Evolutionary conservation across 2,888 invertebrate species (phyloP).

Genomic region (Deilephila elpenor): DNA sequence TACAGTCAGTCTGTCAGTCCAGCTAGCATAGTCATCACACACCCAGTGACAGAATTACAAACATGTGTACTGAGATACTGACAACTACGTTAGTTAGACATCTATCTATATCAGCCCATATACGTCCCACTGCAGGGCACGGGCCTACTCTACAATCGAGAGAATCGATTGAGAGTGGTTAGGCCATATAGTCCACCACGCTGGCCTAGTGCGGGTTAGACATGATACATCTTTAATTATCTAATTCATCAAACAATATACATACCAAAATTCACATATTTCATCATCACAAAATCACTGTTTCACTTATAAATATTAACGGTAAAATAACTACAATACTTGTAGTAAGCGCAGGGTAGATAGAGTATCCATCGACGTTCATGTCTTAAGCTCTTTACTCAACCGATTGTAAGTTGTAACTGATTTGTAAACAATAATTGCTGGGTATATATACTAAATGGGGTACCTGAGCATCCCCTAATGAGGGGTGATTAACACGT

Average conservation of each 20-base stretch:
- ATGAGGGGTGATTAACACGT: conserved; percentile 8
- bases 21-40: conserved; percentile 39
- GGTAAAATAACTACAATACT: too few relatives aligned
- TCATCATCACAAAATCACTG: not conserved
- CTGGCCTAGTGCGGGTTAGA: too few relatives aligned
- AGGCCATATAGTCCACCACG: too few relatives aligned
- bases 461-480: conserved; percentile 5
- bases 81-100: conserved; percentile 34
- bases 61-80: conserved; percentile 41
- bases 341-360: not conserved
- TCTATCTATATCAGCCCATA: too few relatives aligned
- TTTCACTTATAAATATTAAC: not conserved
- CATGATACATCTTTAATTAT: not conserved
- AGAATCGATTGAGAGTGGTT: too few relatives aligned
- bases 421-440: not conserved
- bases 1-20: conserved; percentile 31
- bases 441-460: not conserved
- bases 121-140: too few relatives aligned
- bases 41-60: conserved; percentile 48
- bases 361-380: not conserved
- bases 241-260: not conserved
- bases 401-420: not conserved
- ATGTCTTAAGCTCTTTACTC: not conserved
- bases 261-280: too few relatives aligned
- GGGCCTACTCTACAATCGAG: too few relatives aligned